A percentile compares a stretch with the other conserved stretches of the same genome.
Evolutionary conservation across 2,888 invertebrate species (phyloP).

Genomic region (Agonopterix arenella): DNA sequence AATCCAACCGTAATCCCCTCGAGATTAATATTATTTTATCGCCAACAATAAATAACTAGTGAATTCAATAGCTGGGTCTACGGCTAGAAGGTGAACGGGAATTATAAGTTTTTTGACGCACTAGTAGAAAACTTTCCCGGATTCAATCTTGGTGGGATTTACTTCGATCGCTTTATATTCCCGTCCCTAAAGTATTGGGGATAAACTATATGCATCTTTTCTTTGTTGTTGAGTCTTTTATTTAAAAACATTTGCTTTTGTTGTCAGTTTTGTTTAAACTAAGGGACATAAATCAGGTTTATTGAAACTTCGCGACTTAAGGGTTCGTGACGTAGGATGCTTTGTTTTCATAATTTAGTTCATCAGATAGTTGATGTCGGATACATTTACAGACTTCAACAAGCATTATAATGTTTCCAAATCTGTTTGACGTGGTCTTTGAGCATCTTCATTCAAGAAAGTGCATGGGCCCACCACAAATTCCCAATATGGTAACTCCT

Average conservation of each 20-base stretch:
- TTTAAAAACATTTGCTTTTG: neutral
- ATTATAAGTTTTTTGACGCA: conserved; percentile 72
- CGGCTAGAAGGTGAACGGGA: conserved; percentile 20
- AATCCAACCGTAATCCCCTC: conserved; percentile 66
- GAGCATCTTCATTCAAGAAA: no score
- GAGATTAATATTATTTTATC: conserved; percentile 77
- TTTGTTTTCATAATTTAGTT: no score
- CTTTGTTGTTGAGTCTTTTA: neutral
- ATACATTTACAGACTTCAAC: no score
- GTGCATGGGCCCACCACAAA: no score
- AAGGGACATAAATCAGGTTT: no score
- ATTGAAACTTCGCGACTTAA: no score
- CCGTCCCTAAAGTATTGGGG: conserved; percentile 16
- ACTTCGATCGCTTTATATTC: conserved; percentile 44
- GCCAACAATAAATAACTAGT: conserved; percentile 70
- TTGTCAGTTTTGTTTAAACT: conserved; percentile 2
- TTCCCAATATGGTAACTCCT: no score
- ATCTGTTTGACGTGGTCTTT: no score
- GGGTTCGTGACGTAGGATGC: no score
- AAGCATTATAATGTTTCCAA: no score
- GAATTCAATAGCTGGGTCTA: conserved; percentile 62
- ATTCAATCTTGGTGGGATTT: conserved; percentile 71
- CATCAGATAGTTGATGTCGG: no score
- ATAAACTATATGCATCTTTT: conserved; percentile 5
- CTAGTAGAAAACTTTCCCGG: conserved; percentile 56